Evolutionary conservation across 2,797 vertebrate species (phyloP), one percentile per base, ranked within the genome.

Genomic region (Heliangelus exortis): DNA sequence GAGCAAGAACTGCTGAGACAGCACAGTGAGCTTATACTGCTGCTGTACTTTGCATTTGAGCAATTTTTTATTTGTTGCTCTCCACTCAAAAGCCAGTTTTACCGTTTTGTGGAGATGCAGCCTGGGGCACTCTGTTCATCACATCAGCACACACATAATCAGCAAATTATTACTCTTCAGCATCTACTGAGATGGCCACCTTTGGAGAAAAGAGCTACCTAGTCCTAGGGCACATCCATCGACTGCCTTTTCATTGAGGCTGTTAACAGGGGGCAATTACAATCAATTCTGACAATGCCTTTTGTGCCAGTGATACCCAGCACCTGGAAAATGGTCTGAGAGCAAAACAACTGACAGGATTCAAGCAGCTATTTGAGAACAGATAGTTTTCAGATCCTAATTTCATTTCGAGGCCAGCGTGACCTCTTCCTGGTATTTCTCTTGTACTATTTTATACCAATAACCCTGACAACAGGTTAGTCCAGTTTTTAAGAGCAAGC

Each of bases 1-100:
- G 87, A 84, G 47, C 22, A 67, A 71, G 72, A 95, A 77, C 29
- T 90, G 88, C 94, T 94, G 91, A 91, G 75, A 29, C 61, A 89
- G 92, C 92, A 92, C 29, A 86, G 33, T 31, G 47, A 61, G 58
- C 15, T 43, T 87, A 8, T 11, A 43, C 47, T 34, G 4, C n/a
- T 92, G 59, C 90, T 77, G 29, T 34, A 23, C 61, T 85, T 73
- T 75, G n/a, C 20, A 51, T 92, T 53, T 57, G 58, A 80, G 53
- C 45, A 29, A 50, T 68, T 66, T 78, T 76, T 84, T 36, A 53
- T 79, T 85, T 74, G 87, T 57, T 77, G 50, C 29, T 74, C n/a
- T 74, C 65, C 41, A 29, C 61, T 68, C 6, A 1, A 80, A 84
- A 87, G 26, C 31, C 54, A 14, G 3, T 4, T 45, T 84, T 77